Conservation (phyloP, 1,140 invertebrate species). For the Leptopilina boulardi region DNA sequence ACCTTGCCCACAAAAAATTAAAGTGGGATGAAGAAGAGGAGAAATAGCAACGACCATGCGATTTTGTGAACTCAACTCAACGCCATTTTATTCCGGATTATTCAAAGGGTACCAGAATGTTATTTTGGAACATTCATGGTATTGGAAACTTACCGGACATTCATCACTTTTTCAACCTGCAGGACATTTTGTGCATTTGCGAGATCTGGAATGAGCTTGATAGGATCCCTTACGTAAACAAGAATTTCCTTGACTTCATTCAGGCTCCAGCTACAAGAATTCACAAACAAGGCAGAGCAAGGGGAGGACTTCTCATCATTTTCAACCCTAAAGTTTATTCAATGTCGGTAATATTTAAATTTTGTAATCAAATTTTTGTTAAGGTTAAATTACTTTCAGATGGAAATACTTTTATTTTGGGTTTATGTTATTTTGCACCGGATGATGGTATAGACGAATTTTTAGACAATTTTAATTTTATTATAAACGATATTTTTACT, state of each 20-base stretch:
- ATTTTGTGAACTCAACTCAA: not conserved
- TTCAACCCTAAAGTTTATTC: constrained; percentile 1
- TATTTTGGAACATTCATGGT: constrained; percentile 39
- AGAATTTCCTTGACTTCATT: not conserved
- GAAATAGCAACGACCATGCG: not conserved
- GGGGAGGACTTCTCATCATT: not conserved
- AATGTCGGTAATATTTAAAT: not conserved
- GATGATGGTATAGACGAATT: not conserved
- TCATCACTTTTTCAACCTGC: not conserved
- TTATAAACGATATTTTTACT: not conserved
- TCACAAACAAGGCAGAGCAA: too few species aligned
- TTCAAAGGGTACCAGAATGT: not conserved
- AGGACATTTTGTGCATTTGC: constrained; percentile 24
- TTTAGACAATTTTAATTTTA: constrained; percentile 19
- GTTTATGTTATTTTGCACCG: constrained; percentile 10
- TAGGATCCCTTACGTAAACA: not conserved
- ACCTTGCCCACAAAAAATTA: not conserved
- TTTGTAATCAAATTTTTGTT: constrained; percentile 2
- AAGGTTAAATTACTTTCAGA: not conserved
- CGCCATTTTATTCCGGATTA: not conserved
- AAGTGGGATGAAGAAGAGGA: not conserved
- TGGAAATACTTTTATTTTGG: constrained; percentile 5
- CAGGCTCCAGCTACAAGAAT: too few species aligned
- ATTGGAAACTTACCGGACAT: not conserved
- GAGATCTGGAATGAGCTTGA: constrained; percentile 24